These are phyloP conservation scores for Columba guinea DNA, from an alignment of 2,797 vertebrate genomes.

Conservation along the genomic window DNA sequence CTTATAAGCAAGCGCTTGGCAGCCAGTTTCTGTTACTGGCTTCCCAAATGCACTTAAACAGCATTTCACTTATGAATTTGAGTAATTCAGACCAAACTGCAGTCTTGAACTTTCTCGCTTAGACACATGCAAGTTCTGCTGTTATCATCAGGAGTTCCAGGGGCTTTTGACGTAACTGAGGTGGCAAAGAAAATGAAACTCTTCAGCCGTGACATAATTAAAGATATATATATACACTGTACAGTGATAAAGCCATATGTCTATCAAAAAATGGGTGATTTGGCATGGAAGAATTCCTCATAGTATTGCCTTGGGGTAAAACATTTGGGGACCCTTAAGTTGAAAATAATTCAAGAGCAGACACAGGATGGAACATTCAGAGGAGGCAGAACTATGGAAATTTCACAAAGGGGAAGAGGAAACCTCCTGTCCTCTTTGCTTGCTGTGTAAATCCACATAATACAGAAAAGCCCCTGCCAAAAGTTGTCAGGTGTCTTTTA, in stretches of 20 bases:
- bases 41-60: not conserved
- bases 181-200: not conserved
- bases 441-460: not conserved
- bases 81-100: not conserved
- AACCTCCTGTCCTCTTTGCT: not conserved
- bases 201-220: not conserved
- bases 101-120: not conserved
- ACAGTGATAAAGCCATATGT: not conserved
- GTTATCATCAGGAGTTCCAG: not conserved
- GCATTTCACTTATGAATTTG: not conserved
- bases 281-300: not conserved
- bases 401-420: not conserved
- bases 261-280: not conserved
- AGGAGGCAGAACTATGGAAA: not conserved
- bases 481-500: not conserved
- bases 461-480: not conserved
- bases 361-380: not conserved
- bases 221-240: not conserved
- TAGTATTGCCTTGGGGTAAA: not conserved
- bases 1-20: not conserved
- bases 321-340: not conserved
- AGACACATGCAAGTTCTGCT: not conserved
- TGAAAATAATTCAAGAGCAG: not conserved
- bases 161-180: not conserved
- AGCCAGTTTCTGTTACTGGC: not conserved